phyloP scores from a whole-genome alignment of 2,888 invertebrate genomes.

The Callyntrura sp. region DNA sequence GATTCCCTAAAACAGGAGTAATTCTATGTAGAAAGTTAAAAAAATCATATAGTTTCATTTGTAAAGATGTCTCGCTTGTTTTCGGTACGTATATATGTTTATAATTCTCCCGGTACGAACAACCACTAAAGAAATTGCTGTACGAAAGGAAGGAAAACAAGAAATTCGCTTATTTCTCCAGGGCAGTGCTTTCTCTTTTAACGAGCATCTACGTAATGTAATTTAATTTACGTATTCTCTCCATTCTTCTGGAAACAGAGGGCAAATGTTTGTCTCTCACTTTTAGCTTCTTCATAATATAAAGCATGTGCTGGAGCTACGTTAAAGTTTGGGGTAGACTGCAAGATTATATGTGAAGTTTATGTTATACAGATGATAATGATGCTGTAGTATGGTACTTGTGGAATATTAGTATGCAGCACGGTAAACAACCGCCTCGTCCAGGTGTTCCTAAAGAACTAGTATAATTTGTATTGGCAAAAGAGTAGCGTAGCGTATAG shows the following conservation, averaged over 20 bases:
- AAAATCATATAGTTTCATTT: not conserved
- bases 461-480: constrained; percentile 26
- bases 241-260: too few species aligned
- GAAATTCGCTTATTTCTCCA: not conserved
- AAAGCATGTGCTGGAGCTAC: not conserved
- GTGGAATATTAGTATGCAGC: constrained; percentile 43
- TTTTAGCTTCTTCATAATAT: not conserved
- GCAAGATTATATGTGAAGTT: not conserved
- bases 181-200: too few species aligned
- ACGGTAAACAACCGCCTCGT: not conserved
- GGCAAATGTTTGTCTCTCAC: too few species aligned
- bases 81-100: not conserved
- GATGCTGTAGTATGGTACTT: constrained; percentile 26
- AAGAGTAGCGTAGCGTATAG: not conserved
- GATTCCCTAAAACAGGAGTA: not conserved
- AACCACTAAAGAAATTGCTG: too few species aligned
- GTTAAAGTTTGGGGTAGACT: not conserved
- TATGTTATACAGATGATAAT: not conserved
- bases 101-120: too few species aligned
- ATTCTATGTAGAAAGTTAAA: too few species aligned
- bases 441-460: not conserved
- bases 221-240: too few species aligned
- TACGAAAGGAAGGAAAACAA: not conserved
- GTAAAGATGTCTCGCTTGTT: not conserved
- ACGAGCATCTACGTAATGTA: too few species aligned